Conservation (phyloP, 2,797 vertebrate genomes). For the Sebastes trivittatus region DNA sequence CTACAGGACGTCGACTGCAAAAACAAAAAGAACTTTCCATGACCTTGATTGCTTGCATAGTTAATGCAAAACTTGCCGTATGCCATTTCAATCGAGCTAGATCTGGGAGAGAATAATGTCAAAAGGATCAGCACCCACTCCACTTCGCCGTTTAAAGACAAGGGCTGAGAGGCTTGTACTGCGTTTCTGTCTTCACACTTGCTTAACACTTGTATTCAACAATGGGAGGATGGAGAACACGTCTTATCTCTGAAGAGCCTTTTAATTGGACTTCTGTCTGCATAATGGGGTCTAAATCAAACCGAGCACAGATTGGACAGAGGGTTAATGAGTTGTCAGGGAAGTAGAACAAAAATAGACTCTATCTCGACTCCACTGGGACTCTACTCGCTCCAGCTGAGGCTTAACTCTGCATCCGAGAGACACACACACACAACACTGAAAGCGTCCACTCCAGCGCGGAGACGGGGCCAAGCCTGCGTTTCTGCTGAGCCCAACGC, state of each 20-base stretch:
- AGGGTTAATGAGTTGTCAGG: constrained; percentile 79
- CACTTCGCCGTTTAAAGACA: constrained; percentile 27
- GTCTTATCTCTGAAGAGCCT: constrained; percentile 54
- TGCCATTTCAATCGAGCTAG: constrained; percentile 41
- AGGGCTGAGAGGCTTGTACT: constrained; percentile 8
- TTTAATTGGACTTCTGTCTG: constrained; percentile 71
- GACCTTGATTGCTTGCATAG: constrained; percentile 72
- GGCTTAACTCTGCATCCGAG: constrained; percentile 64
- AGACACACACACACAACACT: constrained; percentile 35
- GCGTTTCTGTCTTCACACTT: constrained; percentile 38
- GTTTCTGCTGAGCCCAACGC: constrained; percentile 58
- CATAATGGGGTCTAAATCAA: constrained; percentile 68
- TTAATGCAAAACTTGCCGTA: constrained; percentile 59
- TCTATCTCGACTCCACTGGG: constrained; percentile 67
- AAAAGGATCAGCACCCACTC: constrained; percentile 38
- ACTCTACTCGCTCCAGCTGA: constrained; percentile 74
- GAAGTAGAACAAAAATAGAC: constrained; percentile 74
- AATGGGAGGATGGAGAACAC: constrained; percentile 48
- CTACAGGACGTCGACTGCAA: constrained; percentile 58
- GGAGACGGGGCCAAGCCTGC: constrained; percentile 59
- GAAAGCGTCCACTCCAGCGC: constrained; percentile 50
- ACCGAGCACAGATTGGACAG: constrained; percentile 59
- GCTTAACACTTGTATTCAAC: constrained; percentile 39
- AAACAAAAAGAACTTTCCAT: constrained; percentile 74
- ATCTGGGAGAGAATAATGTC: constrained; percentile 34